phyloP scores from a whole-genome alignment of 2,113 vertebrate species.

The Alosa alosa region DNA sequence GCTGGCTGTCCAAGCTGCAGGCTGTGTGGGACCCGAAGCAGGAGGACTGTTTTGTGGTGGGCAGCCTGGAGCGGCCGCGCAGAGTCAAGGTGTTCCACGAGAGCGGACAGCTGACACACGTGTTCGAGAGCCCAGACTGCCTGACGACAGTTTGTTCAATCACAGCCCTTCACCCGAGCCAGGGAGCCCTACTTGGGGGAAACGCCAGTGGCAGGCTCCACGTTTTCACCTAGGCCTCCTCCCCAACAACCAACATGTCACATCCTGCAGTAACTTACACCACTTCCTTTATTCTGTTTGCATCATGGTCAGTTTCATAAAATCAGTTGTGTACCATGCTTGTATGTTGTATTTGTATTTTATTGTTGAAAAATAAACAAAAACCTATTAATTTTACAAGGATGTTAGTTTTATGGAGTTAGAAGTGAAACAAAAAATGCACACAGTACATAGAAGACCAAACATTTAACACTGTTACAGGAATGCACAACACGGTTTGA shows the following conservation, averaged over 20 bases:
- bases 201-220: constrained; percentile 80
- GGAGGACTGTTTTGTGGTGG: constrained; percentile 81
- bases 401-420: neutral
- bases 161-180: constrained; percentile 76
- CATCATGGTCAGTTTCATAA: neutral
- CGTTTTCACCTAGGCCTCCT: constrained; percentile 64
- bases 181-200: constrained; percentile 75
- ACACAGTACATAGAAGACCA: neutral
- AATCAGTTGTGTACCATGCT: neutral
- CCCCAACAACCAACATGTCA: neutral
- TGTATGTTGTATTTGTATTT: neutral
- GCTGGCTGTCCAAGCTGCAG: constrained; percentile 77
- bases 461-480: neutral
- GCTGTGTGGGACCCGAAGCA: constrained; percentile 87
- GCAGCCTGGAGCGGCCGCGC: constrained; percentile 71
- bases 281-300: neutral
- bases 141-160: constrained; percentile 77
- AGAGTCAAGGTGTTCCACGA: constrained; percentile 76
- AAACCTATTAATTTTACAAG: neutral
- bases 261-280: neutral
- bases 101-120: constrained; percentile 66
- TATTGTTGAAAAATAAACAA: neutral
- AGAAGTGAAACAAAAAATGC: no score
- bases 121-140: constrained; percentile 60
- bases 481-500: no score